Base-by-base conservation (phyloP, 2,113 vertebrate species). In the Charina bottae region DNA sequence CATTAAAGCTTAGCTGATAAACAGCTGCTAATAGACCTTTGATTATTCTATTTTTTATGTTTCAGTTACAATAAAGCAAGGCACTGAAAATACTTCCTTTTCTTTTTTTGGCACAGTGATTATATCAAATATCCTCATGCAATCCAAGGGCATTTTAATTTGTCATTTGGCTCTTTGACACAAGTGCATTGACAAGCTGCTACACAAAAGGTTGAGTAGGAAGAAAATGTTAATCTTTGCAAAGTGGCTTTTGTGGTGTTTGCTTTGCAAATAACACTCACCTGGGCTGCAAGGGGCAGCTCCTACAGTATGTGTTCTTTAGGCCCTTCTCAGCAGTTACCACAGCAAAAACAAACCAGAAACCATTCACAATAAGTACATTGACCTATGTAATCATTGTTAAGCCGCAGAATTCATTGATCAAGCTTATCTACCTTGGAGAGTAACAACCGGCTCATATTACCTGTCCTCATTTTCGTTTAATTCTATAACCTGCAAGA, bases 131-230 rank as follows among this genome's bases (percentile, higher is more conserved):
- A 62, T 23, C 11, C 21, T n/a, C 49, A 21, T 21, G 89, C 37
- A 12, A 19, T 59, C 15, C 15, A 55, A 64, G 90, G 90, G 85
- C 5, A 33, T 55, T 68, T 91, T 37, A 37, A 54, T 86, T 2
- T 58, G 49, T 78, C 85, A n/a, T 78, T 68, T 78, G 26, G 90
- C 42, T 56, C 23, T 64, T 64, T 49, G 90, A 49, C 62, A 90
- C 23, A 84, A 60, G 26, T 21, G 21, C 23, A 1, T 7, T 15
- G 46, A 17, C 58, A 37, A 59, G n/a, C 37, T 24, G 49, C 59
- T 72, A 46, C 53, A 87, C 33, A 72, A 53, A 24, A 24, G 17
- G 12, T 62, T 53, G 72, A 88, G 46, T 23, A 54, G 72, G 42
- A 89, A 92, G 55, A 72, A 85, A 85, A 60, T 72, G 59, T 49